phyloP scores from a whole-genome alignment of 2,888 invertebrate species.

The Lasioglossum oenotherae region DNA sequence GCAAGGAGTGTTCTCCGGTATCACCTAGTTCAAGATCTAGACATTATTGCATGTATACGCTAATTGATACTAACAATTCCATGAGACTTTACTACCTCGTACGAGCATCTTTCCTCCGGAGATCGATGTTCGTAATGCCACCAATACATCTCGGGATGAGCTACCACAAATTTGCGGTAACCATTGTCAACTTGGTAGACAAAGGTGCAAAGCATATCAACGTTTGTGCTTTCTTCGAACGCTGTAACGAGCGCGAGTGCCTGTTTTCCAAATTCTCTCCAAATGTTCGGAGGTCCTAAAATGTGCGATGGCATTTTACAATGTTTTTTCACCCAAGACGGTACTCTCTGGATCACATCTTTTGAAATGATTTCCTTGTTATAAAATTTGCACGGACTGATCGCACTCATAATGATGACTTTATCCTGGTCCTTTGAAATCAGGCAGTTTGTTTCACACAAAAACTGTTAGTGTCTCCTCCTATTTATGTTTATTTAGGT shows the following conservation, averaged over 20 bases:
- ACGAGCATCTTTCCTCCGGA: conserved; percentile 80
- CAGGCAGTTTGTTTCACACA: neutral
- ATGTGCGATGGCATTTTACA: conserved; percentile 71
- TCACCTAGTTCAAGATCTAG: conserved; percentile 75
- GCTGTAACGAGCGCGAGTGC: conserved; percentile 80
- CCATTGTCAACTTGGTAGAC: conserved; percentile 82
- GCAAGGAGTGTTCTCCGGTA: conserved; percentile 84
- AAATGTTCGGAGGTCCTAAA: conserved; percentile 80
- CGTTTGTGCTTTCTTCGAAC: conserved; percentile 65
- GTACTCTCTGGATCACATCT: too few species aligned
- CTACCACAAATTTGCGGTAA: conserved; percentile 83
- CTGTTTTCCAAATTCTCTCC: conserved; percentile 83
- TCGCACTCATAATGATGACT: neutral
- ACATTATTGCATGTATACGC: neutral
- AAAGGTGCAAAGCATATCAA: conserved; percentile 81
- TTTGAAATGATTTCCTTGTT: neutral
- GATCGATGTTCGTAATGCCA: conserved; percentile 75
- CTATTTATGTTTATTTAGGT: too few species aligned
- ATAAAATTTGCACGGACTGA: conserved; percentile 21
- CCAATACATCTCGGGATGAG: conserved; percentile 85
- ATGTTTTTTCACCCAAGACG: conserved; percentile 28
- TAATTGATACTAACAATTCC: neutral
- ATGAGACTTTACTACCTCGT: conserved; percentile 79
- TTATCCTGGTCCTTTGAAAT: neutral
- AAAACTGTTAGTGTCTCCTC: neutral